Percentiles rank a stretch among this genome's conserved stretches.
phyloP scores from a whole-genome alignment of 2,888 invertebrate genomes.

The Metallyticus violacea region DNA sequence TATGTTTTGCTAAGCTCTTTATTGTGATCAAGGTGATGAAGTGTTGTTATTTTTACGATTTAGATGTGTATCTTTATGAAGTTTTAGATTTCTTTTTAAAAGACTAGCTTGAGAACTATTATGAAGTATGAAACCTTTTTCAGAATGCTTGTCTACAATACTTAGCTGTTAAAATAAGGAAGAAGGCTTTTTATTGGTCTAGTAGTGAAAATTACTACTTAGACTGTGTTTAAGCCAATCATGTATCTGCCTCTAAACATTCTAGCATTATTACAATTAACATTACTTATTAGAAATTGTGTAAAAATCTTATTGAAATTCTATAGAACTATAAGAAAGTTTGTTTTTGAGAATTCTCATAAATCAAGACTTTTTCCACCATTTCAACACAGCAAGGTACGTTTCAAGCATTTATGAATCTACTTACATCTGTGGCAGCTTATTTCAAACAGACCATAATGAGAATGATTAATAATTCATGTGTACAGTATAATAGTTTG shows the following conservation, averaged over 20 bases:
- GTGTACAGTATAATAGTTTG: neutral
- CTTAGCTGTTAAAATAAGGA: neutral
- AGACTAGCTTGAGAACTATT: neutral
- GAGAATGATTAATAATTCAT: neutral
- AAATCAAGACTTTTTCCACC: neutral
- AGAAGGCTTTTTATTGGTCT: neutral
- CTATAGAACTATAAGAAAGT: neutral
- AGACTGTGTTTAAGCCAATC: neutral
- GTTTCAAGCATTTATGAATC: neutral
- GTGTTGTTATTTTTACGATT: neutral
- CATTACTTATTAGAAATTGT: neutral
- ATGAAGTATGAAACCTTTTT: neutral
- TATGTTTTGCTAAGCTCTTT: constrained; percentile 6
- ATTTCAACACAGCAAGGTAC: neutral
- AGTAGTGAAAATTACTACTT: neutral
- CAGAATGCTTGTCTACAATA: neutral
- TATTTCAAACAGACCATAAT: neutral
- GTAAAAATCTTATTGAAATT: neutral
- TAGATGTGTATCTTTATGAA: neutral
- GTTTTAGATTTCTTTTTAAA: neutral
- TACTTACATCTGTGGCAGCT: neutral
- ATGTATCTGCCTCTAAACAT: too few species aligned
- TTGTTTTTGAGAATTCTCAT: neutral
- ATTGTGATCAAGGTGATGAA: neutral
- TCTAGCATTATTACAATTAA: neutral